Evolutionary conservation across 2,888 invertebrate genomes (phyloP), one percentile per base, ranked within the genome.

Genomic region (Calameuta filiformis): DNA sequence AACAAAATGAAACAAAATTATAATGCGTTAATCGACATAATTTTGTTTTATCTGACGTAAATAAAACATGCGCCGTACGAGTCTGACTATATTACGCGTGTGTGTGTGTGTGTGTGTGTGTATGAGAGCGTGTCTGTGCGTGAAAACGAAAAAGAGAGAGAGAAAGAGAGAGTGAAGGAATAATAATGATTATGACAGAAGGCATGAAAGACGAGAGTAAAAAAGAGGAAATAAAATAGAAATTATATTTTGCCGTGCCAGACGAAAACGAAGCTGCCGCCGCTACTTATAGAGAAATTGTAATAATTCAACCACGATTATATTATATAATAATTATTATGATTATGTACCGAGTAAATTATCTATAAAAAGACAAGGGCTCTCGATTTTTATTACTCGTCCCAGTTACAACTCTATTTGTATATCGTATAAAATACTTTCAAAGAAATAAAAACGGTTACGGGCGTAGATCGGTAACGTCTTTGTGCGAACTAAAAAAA

Each of bases 271-370:
- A 84, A 86, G 86, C 86, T 87, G 86, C 85, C 86, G 86, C 85
- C 84, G 85, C 84, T 86, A 88, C 79, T 86, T 83, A 84, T 87
- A 86, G 84, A 85, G 81, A 81, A 82, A 79, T 87, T 86, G 85
- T 86, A 86, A 86, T 83, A 71, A 76, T 79, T 79, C 40, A 76
- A 79, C 35, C 56, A 56, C 35, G 83, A 87, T 83, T 84, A 82
- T 78, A 80, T 81, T 40, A 79, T 83, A 78, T 69, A 35, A 79
- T 73, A 73, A 81, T 81, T 83, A 85, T 85, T 85, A 86, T 83
- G 77, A 87, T 83, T 87, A 84, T 87, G 85, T 88, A 88, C 83
- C 85, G 85, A 87, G 86, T 88, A 88, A 88, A 88, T 88, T 88
- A 87, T 87, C 83, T 87, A 86, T 82, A 85, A 87, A 86, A 85